phyloP scores from a whole-genome alignment of 2,797 vertebrate species.

The Neosalanx taihuensis region DNA sequence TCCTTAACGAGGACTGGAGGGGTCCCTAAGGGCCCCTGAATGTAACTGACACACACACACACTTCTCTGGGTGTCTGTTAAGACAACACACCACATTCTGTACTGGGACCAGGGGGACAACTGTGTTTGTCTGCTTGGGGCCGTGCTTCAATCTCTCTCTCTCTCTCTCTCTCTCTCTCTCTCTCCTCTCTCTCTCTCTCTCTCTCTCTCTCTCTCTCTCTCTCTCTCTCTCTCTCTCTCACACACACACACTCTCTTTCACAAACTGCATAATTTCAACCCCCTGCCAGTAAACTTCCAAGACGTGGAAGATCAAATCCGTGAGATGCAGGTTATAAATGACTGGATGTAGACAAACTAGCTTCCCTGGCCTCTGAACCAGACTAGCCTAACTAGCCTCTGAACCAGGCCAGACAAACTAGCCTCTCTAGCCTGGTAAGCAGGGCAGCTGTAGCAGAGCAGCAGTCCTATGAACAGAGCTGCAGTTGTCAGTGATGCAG shows the following conservation, averaged over 20 bases:
- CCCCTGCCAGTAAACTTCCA: not conserved
- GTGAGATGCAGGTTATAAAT: not conserved
- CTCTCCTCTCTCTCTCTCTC: not conserved
- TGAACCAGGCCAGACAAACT: too few relatives aligned
- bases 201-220: not conserved
- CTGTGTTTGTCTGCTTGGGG: not conserved
- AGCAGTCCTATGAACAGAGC: slow-evolving; percentile 60
- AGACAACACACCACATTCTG: slow-evolving; percentile 35
- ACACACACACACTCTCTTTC: not conserved
- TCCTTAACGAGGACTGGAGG: not conserved
- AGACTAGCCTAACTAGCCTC: too few relatives aligned
- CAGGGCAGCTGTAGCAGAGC: slow-evolving; percentile 27
- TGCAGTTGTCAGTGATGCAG: slow-evolving; percentile 52
- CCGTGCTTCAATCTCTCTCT: not conserved
- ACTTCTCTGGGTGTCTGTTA: slow-evolving; percentile 13
- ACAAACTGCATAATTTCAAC: not conserved
- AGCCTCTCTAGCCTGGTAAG: too few relatives aligned
- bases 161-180: slow-evolving; percentile 7
- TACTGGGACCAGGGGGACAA: slow-evolving; percentile 10
- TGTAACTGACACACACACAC: slow-evolving; percentile 20
- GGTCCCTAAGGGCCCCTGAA: slow-evolving; percentile 9
- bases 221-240: not conserved
- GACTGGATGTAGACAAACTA: too few relatives aligned
- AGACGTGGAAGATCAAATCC: not conserved
- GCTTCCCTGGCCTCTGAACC: too few relatives aligned